Conservation (phyloP, 2,113 vertebrate species). For the Cottus gobio region DNA sequence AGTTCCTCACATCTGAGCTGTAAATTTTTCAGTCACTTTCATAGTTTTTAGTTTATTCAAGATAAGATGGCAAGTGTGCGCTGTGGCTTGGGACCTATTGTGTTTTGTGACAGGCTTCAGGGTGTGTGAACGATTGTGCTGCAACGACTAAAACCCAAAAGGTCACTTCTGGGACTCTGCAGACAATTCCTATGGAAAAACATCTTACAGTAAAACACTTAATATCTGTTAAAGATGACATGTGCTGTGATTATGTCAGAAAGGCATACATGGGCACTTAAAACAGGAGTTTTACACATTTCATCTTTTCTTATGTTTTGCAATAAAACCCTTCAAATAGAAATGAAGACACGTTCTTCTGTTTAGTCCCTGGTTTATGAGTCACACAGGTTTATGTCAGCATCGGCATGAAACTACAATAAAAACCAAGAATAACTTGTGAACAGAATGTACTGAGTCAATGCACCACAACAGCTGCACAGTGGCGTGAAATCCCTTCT, state of each 20-base stretch:
- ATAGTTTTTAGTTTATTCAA: conserved; percentile 47
- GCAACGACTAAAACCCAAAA: conserved; percentile 19
- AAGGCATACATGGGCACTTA: not conserved
- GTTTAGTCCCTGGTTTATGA: not conserved
- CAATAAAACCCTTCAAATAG: not conserved
- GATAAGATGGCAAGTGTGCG: conserved; percentile 17
- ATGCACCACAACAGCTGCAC: conserved; percentile 26
- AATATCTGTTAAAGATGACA: not conserved
- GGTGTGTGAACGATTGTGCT: conserved; percentile 32
- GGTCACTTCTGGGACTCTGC: not conserved
- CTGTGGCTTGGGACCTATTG: conserved; percentile 5
- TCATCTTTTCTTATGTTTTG: not conserved
- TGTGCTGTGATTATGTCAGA: not conserved
- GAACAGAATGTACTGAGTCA: not conserved
- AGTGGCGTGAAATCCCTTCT: conserved; percentile 56
- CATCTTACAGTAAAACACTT: not conserved
- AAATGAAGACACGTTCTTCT: not conserved
- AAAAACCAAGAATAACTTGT: not conserved
- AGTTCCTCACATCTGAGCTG: conserved; percentile 54
- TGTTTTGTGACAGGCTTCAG: conserved; percentile 31
- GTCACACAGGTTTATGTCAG: not conserved
- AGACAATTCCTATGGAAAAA: conserved; percentile 9
- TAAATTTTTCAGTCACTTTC: conserved; percentile 69
- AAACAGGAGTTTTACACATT: not conserved
- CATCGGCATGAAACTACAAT: not conserved